Percentiles rank a stretch among this genome's conserved stretches.
phyloP scores from a whole-genome alignment of 1,140 invertebrate species.

The Scaptodrosophila lebanonensis region DNA sequence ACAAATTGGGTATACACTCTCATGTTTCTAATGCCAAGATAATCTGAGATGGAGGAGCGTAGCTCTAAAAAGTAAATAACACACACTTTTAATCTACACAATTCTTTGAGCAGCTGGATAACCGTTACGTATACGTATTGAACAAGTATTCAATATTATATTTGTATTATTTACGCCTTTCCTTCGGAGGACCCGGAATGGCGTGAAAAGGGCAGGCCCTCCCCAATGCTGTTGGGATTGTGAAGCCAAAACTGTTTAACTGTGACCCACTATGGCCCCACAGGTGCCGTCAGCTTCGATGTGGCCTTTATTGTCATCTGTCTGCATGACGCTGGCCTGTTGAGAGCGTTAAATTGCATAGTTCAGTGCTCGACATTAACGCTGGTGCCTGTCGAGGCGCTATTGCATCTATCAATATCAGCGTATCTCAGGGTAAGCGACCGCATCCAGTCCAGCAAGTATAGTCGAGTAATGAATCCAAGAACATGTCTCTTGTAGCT shows the following conservation, averaged over 20 bases:
- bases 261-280: background rate
- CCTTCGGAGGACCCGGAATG: slow-evolving; percentile 56
- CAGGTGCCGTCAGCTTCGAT: slow-evolving; percentile 65
- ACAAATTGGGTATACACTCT: no score
- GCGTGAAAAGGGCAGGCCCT: slow-evolving; percentile 51
- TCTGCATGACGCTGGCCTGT: slow-evolving; percentile 52
- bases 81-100: slow-evolving; percentile 52
- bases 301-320: slow-evolving; percentile 64
- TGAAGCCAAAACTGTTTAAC: no score
- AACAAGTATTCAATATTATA: no score
- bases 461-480: background rate
- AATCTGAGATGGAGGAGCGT: no score
- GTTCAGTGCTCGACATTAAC: slow-evolving; percentile 46
- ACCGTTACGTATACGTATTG: background rate
- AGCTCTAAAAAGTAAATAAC: no score
- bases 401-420: slow-evolving; percentile 67
- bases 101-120: slow-evolving; percentile 30
- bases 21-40: no score
- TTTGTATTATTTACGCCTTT: slow-evolving; percentile 20
- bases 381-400: slow-evolving; percentile 39
- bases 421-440: slow-evolving; percentile 36
- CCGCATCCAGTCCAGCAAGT: background rate
- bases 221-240: no score
- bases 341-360: slow-evolving; percentile 49
- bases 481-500: slow-evolving; percentile 16